These are phyloP conservation scores for Brachionichthys hirsutus DNA, from an alignment of 2,113 vertebrate species.

Conservation along the genomic window DNA sequence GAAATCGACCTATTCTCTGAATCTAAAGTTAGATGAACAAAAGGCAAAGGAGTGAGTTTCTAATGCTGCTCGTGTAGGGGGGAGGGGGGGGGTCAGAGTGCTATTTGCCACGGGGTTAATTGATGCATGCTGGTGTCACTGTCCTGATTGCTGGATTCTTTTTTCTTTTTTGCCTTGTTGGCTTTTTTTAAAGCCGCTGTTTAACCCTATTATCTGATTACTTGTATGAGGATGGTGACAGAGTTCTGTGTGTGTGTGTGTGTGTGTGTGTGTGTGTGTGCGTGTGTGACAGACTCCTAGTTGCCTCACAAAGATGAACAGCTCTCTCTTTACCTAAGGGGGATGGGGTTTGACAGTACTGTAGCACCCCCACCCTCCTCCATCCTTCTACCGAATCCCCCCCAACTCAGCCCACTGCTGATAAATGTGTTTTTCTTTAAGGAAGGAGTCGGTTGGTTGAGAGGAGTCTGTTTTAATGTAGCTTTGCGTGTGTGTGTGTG, in stretches of 20 bases:
- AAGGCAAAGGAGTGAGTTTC: constrained; percentile 34
- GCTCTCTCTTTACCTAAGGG: constrained; percentile 57
- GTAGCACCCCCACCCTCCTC: constrained; percentile 46
- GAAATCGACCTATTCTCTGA: constrained; percentile 57
- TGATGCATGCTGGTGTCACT: constrained; percentile 50
- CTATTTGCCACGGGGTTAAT: constrained; percentile 53
- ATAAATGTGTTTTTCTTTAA: constrained; percentile 76
- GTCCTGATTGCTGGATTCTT: constrained; percentile 34
- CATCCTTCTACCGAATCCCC: constrained; percentile 30
- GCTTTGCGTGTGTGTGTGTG: constrained; percentile 27
- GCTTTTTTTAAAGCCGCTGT: constrained; percentile 42
- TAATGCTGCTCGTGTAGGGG: background rate
- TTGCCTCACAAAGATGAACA: constrained; percentile 62
- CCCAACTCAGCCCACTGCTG: constrained; percentile 46
- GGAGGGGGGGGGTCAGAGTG: constrained; percentile 12
- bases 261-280: constrained; percentile 3
- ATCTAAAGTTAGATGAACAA: constrained; percentile 51
- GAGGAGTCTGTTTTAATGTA: constrained; percentile 64
- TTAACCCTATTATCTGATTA: constrained; percentile 62
- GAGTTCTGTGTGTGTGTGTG: background rate
- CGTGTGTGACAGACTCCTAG: constrained; percentile 9
- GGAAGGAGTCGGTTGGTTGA: constrained; percentile 58
- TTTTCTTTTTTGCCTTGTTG: constrained; percentile 30
- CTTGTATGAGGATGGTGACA: constrained; percentile 13
- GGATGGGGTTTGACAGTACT: constrained; percentile 60